Conservation (phyloP, 2,797 vertebrate species). For the Scleropages formosus region DNA sequence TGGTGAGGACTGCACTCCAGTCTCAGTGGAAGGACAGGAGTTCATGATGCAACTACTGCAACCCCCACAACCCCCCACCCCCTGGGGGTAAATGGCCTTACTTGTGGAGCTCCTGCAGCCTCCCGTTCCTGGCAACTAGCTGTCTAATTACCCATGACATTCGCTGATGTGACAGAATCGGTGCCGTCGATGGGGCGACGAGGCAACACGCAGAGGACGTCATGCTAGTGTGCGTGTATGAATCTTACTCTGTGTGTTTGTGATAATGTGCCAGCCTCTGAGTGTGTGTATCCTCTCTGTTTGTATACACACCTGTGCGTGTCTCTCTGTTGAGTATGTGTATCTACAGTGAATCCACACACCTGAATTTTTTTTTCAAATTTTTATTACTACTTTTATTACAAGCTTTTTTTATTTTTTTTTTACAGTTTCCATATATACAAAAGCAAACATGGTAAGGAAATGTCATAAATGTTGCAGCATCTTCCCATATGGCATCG, state of each 20-base stretch:
- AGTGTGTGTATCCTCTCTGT: background rate
- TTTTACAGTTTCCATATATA: too few species aligned
- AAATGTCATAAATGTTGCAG: too few species aligned
- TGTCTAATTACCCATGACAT: conserved; percentile 68
- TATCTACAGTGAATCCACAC: background rate
- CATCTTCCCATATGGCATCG: too few species aligned
- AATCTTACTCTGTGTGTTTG: background rate
- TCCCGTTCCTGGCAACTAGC: conserved; percentile 59
- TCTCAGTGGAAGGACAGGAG: background rate
- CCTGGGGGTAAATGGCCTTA: background rate
- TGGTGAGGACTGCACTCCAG: background rate
- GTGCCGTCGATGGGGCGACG: background rate
- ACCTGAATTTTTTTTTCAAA: too few species aligned
- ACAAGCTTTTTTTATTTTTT: too few species aligned
- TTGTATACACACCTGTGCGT: background rate
- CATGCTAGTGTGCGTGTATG: background rate
- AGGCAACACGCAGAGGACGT: background rate
- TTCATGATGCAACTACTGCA: background rate
- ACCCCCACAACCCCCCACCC: background rate
- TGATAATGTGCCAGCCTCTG: background rate
- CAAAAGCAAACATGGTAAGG: too few species aligned
- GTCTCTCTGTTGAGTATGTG: background rate
- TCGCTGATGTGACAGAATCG: conserved; percentile 56
- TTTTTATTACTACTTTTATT: too few species aligned
- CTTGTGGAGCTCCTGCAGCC: conserved; percentile 43